These are phyloP conservation scores for Bombus confusus DNA, from an alignment of 1,140 invertebrate species.

Conservation along the genomic window DNA sequence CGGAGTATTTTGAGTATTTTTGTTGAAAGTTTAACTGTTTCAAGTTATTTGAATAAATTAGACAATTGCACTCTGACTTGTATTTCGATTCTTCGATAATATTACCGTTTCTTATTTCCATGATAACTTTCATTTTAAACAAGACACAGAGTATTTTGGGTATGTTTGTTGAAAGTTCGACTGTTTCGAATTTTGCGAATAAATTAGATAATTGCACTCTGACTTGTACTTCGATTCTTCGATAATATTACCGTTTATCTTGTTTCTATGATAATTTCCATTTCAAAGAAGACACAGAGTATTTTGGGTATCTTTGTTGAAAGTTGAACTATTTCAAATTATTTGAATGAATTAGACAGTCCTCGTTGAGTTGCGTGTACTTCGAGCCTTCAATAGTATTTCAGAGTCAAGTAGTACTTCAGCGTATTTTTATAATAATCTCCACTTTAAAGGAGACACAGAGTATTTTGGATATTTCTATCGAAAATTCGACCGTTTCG, in stretches of 20 bases:
- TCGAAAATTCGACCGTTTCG: neutral
- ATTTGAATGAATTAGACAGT: accelerated
- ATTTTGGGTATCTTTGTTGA: neutral
- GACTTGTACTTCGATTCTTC: no score
- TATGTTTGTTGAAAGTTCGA: neutral
- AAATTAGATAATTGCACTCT: no score
- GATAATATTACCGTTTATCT: no score
- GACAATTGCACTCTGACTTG: no score
- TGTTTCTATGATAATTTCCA: neutral
- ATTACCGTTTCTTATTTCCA: no score
- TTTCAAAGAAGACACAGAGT: accelerated
- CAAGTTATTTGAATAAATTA: no score
- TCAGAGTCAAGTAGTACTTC: no score
- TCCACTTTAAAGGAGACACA: accelerated
- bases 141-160: neutral
- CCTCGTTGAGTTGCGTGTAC: accelerated
- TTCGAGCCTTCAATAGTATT: no score
- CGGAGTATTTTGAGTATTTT: neutral
- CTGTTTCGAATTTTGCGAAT: no score
- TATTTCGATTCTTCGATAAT: no score
- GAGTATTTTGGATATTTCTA: neutral
- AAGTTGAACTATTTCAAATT: accelerated
- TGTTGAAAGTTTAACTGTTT: neutral
- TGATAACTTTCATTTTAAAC: neutral
- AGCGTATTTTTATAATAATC: neutral